These are phyloP conservation scores for Bombus pyrosoma DNA, from an alignment of 1,140 invertebrate genomes.

Conservation along the genomic window DNA sequence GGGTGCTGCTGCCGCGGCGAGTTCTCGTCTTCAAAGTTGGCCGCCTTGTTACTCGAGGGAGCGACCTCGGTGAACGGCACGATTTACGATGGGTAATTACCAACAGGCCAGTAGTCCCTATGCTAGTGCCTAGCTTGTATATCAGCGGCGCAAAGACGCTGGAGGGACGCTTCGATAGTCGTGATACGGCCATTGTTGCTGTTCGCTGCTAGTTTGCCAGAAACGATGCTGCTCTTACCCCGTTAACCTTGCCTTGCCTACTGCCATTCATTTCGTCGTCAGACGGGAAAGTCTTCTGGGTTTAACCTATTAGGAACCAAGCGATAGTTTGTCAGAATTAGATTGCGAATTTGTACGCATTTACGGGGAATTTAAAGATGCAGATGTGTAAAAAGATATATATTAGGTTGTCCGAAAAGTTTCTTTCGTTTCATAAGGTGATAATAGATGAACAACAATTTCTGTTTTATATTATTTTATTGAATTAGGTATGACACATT, in stretches of 20 bases:
- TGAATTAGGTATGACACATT: too few relatives aligned
- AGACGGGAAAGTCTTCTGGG: not conserved
- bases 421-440: too few relatives aligned
- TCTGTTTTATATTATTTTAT: too few relatives aligned
- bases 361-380: too few relatives aligned
- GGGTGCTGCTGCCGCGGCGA: conserved; percentile 38
- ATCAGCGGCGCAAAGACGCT: conserved; percentile 40
- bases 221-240: not conserved
- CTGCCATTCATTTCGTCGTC: conserved; percentile 17
- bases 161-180: conserved; percentile 41
- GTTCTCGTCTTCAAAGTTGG: conserved; percentile 61
- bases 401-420: too few relatives aligned
- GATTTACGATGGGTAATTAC: conserved; percentile 73
- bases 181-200: conserved; percentile 40
- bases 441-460: too few relatives aligned
- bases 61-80: conserved; percentile 65
- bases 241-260: conserved; percentile 7
- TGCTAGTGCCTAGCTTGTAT: conserved; percentile 44
- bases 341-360: too few relatives aligned
- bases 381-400: too few relatives aligned
- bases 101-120: conserved; percentile 51
- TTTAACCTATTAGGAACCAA: not conserved
- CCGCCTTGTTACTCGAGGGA: conserved; percentile 62
- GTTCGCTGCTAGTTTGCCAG: conserved; percentile 31
- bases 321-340: not conserved